Evolutionary conservation across 2,113 vertebrate species (phyloP), one percentile per base, ranked within the genome.

Genomic region (Salvelinus namaycush): DNA sequence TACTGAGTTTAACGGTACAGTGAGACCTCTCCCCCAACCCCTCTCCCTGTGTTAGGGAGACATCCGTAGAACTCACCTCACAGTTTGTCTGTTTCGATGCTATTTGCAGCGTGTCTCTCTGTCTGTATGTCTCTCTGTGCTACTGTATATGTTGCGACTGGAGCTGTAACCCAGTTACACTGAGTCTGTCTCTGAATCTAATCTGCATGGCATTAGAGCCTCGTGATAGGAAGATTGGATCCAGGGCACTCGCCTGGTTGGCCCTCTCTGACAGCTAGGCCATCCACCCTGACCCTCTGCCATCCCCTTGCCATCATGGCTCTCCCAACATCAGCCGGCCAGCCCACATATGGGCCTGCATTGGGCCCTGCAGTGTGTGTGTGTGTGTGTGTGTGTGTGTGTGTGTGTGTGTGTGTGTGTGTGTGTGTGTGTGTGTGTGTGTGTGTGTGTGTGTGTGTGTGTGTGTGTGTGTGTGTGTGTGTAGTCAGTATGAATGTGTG

Each of bases 301-400:
- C 54, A 20, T 57, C 80, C 7, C 39, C 62, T 24, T 77, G 75
- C n/a, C 71, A 85, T 22, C 84, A 77, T 68, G 81, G 86, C 82
- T 82, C 83, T 79, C 80, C 85, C 39, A 22, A 14, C 44, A 44
- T 22, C n/a, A 13, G 79, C 29, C 57, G 59, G n/a, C 64, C 69
- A 54, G 75, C 79, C 84, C 83, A 85, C 82, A 81, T 81, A 81
- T 81, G 79, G 73, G 73, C 78, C 85, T 75, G 76, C 76, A 64
- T 73, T 81, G 20, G 9, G 39, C 2, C 5, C 31, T 14, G 64
- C 24, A 16, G 34, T 66, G 26, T 60, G 20, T 22, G 34, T 39
- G 34, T 39, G 34, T 74, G 73, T 68, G 70, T 34, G 31, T 34
- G 31, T 34, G 31, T 34, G 31, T 34, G 31, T 34, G 31, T 5